Evolutionary conservation across 2,797 vertebrate genomes (phyloP), one percentile per base, ranked within the genome.

Genomic region (Xiphorhynchus erythropygius): DNA sequence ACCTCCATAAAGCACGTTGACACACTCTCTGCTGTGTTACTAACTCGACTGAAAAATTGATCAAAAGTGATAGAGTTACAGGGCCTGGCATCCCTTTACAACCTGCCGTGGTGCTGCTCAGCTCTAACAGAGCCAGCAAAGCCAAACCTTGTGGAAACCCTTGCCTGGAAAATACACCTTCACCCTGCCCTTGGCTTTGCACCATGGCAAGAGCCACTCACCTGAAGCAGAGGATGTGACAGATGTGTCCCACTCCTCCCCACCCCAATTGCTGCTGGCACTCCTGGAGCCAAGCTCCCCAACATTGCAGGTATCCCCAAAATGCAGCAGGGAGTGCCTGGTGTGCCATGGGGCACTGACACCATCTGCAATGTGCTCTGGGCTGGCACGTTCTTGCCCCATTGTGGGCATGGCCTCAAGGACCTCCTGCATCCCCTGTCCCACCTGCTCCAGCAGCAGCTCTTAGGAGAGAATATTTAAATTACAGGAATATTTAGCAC

Each of bases 1-100:
- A 79, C 90, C 84, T 89, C 90, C 78, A 83, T 90, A 94, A 93
- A 96, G 92, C 93, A 94, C 7, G 2, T 33, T 90, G 93, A 92
- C 93, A 89, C 0, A 2, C 78, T 92, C 94, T 59, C 94, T 35
- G 60, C 86, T 89, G 86, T 67, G 77, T 94, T 96, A 91, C 90
- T 92, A 95, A 27, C 92, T 63, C 11, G 3, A 74, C 88, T 94
- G 96, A 96, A 90, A 90, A 95, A 94, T 82, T 95, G 94, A 96
- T 95, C 93, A 95, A 84, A 94, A 69, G 93, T 91, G 96, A 94
- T 91, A 73, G 96, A 94, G 94, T 87, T 90, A 90, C 93, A 92
- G 84, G 80, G 93, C 88, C 71, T 90, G 3, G 71, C 70, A 71
- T 71, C 94, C 90, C 95, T 91, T 86, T 30, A 30, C 89, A 96